Percentiles rank a stretch among this genome's conserved stretches.
phyloP scores from a whole-genome alignment of 1,140 invertebrate genomes.

The Maniola jurtina region DNA sequence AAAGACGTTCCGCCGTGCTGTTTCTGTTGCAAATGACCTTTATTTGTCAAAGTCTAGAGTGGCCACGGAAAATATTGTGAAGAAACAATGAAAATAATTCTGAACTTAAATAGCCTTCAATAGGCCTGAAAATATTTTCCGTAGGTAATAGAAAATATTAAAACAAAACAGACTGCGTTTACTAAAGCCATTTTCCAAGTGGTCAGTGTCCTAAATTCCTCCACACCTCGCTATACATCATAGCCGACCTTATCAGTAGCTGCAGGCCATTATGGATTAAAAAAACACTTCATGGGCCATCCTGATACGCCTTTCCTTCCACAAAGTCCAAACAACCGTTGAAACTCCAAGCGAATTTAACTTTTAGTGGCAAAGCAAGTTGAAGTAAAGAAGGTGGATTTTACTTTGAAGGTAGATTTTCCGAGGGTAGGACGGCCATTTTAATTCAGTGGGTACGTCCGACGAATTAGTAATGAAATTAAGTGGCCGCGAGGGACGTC shows the following conservation, averaged over 20 bases:
- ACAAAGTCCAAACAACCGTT: background rate
- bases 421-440: constrained; percentile 29
- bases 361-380: background rate
- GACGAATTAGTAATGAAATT: constrained; percentile 61
- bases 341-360: constrained; percentile 16
- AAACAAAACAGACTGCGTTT: constrained; percentile 1
- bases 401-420: constrained; percentile 9
- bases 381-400: constrained; percentile 13
- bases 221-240: constrained; percentile 42
- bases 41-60: too few species aligned
- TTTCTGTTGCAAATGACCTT: too few species aligned
- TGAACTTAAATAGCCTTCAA: too few species aligned
- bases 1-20: too few species aligned
- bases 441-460: constrained; percentile 55
- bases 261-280: constrained; percentile 55
- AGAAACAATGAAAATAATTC: too few species aligned
- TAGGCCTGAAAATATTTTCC: too few species aligned
- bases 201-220: constrained; percentile 31
- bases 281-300: constrained; percentile 53
- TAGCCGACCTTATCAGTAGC: constrained; percentile 46
- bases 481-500: constrained; percentile 56
- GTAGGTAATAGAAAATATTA: too few species aligned
- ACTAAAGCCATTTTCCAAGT: background rate
- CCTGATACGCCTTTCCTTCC: constrained; percentile 29
- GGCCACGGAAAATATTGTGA: too few species aligned